A percentile compares a stretch with the other conserved stretches of the same genome.
Conservation (phyloP, 53 echinoderm and acorn worm species). For the Echinarachnius parma region DNA sequence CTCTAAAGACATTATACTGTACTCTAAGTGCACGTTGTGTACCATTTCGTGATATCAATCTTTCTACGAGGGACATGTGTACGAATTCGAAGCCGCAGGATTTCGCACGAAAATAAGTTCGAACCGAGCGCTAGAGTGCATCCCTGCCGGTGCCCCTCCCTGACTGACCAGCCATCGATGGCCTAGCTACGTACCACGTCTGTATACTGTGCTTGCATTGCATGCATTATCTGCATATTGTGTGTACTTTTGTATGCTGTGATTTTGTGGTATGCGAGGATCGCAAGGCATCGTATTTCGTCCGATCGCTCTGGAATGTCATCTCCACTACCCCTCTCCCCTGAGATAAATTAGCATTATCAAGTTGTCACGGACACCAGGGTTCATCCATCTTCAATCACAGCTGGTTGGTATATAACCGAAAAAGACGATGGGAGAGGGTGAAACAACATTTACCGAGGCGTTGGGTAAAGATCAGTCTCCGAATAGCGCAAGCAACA, state of each 20-base stretch:
- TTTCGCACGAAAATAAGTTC: no score
- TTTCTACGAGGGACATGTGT: conserved; percentile 23
- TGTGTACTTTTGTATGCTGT: background rate
- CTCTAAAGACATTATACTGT: no score
- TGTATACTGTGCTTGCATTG: background rate
- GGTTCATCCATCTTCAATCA: conserved; percentile 36
- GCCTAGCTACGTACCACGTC: no score
- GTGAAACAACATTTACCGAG: conserved; percentile 37
- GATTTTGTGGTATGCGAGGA: conserved; percentile 26
- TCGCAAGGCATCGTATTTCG: conserved; percentile 16
- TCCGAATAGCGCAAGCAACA: conserved; percentile 12
- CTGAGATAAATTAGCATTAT: conserved; percentile 26
- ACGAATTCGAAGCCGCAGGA: no score
- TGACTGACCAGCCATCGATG: no score
- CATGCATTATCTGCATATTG: background rate
- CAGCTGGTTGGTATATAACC: conserved; percentile 52
- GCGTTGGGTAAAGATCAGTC: conserved; percentile 26
- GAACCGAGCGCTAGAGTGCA: no score
- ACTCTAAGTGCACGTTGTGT: no score
- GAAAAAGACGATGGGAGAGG: conserved; percentile 48
- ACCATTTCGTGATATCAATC: conserved; percentile 30
- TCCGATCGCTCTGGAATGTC: conserved; percentile 39
- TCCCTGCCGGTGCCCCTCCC: no score
- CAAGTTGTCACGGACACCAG: conserved; percentile 40
- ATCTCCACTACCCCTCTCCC: conserved; percentile 5